phyloP scores from a whole-genome alignment of 2,888 invertebrate species.

The Brenthis hecate region DNA sequence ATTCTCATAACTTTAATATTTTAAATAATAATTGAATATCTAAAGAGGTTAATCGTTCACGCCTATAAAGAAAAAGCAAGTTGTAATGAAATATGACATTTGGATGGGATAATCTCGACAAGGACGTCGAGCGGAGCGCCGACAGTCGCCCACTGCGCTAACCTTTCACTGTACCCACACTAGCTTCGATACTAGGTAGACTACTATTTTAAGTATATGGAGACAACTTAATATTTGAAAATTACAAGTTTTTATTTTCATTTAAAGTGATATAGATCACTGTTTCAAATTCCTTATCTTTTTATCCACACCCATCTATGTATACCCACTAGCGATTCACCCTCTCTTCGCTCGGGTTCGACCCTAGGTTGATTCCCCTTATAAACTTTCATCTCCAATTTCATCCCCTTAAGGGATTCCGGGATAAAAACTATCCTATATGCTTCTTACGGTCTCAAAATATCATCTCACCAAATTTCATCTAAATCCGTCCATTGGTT shows the following conservation, averaged over 20 bases:
- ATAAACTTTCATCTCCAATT: too few species aligned
- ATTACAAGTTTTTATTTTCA: not conserved
- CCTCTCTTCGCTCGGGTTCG: too few species aligned
- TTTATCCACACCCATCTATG: too few species aligned
- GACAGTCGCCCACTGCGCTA: constrained; percentile 42
- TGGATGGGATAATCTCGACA: constrained; percentile 38
- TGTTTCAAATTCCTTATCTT: not conserved
- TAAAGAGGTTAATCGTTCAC: constrained; percentile 16
- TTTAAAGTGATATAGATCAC: not conserved
- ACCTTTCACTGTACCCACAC: constrained; percentile 43
- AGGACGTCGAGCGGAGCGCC: constrained; percentile 38
- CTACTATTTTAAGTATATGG: constrained; percentile 13
- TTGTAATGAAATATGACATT: constrained; percentile 37
- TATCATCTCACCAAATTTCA: too few species aligned
- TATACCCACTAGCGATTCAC: too few species aligned
- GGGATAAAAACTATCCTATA: too few species aligned
- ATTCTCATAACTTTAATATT: not conserved
- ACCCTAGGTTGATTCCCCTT: too few species aligned
- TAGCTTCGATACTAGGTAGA: constrained; percentile 22
- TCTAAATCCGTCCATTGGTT: too few species aligned
- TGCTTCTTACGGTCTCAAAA: too few species aligned
- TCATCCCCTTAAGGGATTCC: too few species aligned
- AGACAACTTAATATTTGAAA: not conserved
- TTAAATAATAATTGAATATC: constrained; percentile 7
- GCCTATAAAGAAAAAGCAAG: constrained; percentile 3